These are phyloP conservation scores for Bungarus multicinctus DNA, from an alignment of 2,113 vertebrate species.

Conservation along the genomic window DNA sequence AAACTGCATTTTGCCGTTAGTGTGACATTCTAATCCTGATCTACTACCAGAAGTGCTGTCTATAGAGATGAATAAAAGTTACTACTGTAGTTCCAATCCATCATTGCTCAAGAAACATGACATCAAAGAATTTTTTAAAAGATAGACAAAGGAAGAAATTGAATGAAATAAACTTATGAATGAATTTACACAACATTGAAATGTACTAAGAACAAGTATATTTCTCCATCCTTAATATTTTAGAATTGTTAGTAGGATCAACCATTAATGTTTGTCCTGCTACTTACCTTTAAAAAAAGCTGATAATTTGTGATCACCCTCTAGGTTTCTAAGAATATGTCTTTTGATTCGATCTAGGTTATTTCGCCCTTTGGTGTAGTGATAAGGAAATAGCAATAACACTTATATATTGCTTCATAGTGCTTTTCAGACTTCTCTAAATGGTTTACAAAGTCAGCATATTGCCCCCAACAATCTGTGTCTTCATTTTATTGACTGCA, in stretches of 20 bases:
- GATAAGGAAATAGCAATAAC: background rate
- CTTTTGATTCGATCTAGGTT: background rate
- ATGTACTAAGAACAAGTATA: background rate
- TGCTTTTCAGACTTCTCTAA: no score
- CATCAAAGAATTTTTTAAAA: background rate
- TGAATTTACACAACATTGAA: background rate
- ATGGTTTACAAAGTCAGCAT: no score
- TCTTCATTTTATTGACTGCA: no score
- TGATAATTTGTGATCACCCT: background rate
- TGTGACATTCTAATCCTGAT: slow-evolving; percentile 11
- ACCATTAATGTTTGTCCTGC: background rate
- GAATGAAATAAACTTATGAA: background rate
- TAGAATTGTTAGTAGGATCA: background rate
- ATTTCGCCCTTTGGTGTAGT: background rate
- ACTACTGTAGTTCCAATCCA: background rate
- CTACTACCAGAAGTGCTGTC: background rate
- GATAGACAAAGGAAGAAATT: background rate
- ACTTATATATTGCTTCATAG: no score
- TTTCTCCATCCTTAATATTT: background rate
- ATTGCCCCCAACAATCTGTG: no score
- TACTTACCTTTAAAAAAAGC: background rate
- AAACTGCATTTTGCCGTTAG: background rate
- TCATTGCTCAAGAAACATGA: background rate
- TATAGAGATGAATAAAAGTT: background rate
- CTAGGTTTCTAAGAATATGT: background rate